Base-by-base conservation (phyloP, 1,140 invertebrate species). In the Gonatopus flavifemur region DNA sequence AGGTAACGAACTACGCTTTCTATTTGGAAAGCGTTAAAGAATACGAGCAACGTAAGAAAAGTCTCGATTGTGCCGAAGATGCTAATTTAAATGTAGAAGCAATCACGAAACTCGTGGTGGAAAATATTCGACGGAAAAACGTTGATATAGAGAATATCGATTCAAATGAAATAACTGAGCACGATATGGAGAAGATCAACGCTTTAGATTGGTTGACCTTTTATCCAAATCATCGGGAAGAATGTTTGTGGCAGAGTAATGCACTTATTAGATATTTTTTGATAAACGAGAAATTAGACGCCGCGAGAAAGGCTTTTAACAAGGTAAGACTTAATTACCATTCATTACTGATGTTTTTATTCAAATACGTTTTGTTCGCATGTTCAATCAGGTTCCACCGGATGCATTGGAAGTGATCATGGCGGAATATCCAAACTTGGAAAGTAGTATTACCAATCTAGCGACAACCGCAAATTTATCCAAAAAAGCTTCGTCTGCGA, bases 141-240 rank as follows among this genome's bases (percentile, higher is more conserved):
- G n/a, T 59, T 3, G 63, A 69, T n/a, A n/a, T 64, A 0, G 57
- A 65, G 2, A 8, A 50, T 1, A 9, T 44, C 0, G 74, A 75
- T 47, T 55, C 80, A 7, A 69, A 72, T 38, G 57, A 66, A 6
- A 61, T 82, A 3, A 83, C 80, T 0, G 74, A 80, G 44, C 76
- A 83, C 64, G 89, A 93, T 77, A 55, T 82, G 57, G 76, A 84
- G 61, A 87, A 92, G 76, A 93, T 95, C 39, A 85, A 88, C 39
- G 87, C 91, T 2, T 78, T 98, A 2, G 93, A 96, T 66, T 96
- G 93, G 91, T 68, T 97, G 2, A 82, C 87, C 8, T 89, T 93
- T 66, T 87, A 93, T 70, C 80, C 83, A 4, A 80, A 83, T 33
- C 93, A 96, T 71, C 74, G 89, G 32, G 77, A 84, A 31, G 93